A percentile compares a stretch with the other conserved stretches of the same genome.
These are phyloP conservation scores for Gerris lacustris DNA, from an alignment of 2,888 invertebrate genomes.

Conservation along the genomic window DNA sequence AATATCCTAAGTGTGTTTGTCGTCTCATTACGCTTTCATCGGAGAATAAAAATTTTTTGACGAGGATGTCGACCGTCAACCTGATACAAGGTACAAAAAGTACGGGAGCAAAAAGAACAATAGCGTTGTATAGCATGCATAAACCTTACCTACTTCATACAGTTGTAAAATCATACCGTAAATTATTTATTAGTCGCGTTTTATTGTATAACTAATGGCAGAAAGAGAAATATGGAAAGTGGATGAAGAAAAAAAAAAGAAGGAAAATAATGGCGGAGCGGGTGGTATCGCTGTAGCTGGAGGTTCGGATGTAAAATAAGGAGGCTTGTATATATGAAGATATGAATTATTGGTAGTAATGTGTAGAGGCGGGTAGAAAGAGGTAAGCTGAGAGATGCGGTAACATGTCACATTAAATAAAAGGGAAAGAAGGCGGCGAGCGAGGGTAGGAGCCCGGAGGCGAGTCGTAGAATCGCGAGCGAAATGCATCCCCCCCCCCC, in stretches of 20 bases:
- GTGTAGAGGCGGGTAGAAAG: not conserved
- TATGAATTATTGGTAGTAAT: conserved; percentile 5
- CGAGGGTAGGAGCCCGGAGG: conserved; percentile 20
- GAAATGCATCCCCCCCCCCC: conserved; percentile 16
- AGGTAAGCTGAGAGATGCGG: conserved; percentile 18
- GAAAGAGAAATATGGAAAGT: conserved; percentile 3
- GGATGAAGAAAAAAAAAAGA: not conserved
- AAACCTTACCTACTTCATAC: not conserved
- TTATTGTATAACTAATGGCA: conserved; percentile 5
- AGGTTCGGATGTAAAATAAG: conserved; percentile 3
- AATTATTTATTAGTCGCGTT: conserved; percentile 1
- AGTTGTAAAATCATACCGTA: not conserved
- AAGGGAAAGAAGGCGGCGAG: conserved; percentile 17
- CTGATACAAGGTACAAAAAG: too few species aligned
- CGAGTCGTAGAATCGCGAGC: conserved; percentile 20
- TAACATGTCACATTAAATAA: conserved; percentile 18
- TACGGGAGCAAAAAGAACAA: too few species aligned
- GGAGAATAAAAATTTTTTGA: too few species aligned
- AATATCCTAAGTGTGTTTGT: too few species aligned
- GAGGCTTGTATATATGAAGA: not conserved
- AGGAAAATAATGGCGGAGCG: not conserved
- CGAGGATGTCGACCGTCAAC: too few species aligned
- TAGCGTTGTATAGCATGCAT: too few species aligned
- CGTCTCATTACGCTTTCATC: too few species aligned
- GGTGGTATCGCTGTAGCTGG: not conserved